Base-by-base conservation (phyloP, 2,113 vertebrate species). In the Anoura caudifer region DNA sequence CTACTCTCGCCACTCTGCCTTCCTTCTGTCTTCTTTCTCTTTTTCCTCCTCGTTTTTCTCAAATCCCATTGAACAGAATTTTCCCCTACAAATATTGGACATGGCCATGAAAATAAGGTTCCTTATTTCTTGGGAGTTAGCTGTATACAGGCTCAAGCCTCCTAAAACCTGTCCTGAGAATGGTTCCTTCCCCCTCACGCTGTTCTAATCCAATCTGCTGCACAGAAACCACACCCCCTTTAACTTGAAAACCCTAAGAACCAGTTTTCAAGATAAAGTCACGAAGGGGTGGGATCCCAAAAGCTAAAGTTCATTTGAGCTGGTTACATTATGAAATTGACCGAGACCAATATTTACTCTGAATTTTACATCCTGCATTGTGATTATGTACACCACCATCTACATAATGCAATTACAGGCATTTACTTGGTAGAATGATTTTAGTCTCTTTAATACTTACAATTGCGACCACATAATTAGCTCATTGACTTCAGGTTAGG, bases 361-460 rank as follows among this genome's bases (percentile, higher is more conserved):
- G 77, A 31, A 47, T 45, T 84, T 38, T 28, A 54, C 31, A 76
- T 31, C 47, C 17, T 45, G 69, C 69, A 45, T 56, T 56, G 77
- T 94, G 86, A 76, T 81, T 36, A 45, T n/a, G 24, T 4, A 41
- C 5, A 2, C 15, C 28, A 15, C 19, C 67, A 56, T 45, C n/a
- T n/a, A n/a, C 22, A 14, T 17, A 63, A 19, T 12, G 38, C 15
- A 8, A 41, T 54, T 45, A 31, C 11, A 31, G 24, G 38, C 45
- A 47, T 56, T 31, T n/a, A 31, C 45, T 36, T 67, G 24, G 47
- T 38, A 75, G 38, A 56, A 31, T 52, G n/a, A 89, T 45, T 83
- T 83, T 6, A 69, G 38, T 22, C 22, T 15, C 59, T 75, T 56
- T 76, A 56, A 84, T 84, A 84, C 56, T 90, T 67, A 56, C 56